A percentile compares a stretch with the other conserved stretches of the same genome.
These are phyloP conservation scores for Crocodylus rhombifer DNA, from an alignment of 2,797 vertebrate genomes.

Conservation along the genomic window DNA sequence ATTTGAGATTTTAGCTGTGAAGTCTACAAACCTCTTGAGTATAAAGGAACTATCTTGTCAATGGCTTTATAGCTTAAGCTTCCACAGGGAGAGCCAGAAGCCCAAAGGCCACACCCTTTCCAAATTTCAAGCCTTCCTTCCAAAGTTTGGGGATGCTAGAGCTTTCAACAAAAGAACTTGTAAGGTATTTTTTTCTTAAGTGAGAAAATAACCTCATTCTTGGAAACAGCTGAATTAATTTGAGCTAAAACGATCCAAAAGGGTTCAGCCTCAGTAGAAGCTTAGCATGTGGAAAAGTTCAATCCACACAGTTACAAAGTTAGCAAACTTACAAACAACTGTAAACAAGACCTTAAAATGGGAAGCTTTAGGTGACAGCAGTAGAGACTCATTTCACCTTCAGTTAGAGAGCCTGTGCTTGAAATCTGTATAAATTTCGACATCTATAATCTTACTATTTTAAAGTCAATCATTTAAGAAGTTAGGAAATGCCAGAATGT, in stretches of 20 bases:
- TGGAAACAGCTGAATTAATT: not conserved
- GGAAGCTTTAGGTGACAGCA: not conserved
- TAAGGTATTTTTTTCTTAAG: not conserved
- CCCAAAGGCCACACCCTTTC: not conserved
- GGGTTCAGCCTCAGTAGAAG: not conserved
- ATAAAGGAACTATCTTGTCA: too few relatives aligned
- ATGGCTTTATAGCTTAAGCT: too few relatives aligned
- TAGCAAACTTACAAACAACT: not conserved
- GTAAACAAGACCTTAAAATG: not conserved
- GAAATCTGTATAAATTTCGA: too few relatives aligned
- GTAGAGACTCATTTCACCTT: not conserved
- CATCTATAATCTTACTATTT: not conserved
- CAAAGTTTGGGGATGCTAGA: not conserved
- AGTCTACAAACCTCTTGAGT: too few relatives aligned
- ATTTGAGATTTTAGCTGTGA: too few relatives aligned
- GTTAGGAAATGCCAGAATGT: not conserved
- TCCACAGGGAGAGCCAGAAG: too few relatives aligned
- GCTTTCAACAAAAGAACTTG: not conserved
- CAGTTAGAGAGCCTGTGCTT: too few relatives aligned
- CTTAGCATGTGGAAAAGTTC: not conserved
- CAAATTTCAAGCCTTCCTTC: not conserved
- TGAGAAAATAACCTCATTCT: not conserved
- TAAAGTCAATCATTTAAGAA: not conserved
- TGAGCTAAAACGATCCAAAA: not conserved
- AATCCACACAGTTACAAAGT: too few relatives aligned